Evolutionary conservation across 2,797 vertebrate species (phyloP), one percentile per base, ranked within the genome.

Genomic region (Hemibagrus guttatus): DNA sequence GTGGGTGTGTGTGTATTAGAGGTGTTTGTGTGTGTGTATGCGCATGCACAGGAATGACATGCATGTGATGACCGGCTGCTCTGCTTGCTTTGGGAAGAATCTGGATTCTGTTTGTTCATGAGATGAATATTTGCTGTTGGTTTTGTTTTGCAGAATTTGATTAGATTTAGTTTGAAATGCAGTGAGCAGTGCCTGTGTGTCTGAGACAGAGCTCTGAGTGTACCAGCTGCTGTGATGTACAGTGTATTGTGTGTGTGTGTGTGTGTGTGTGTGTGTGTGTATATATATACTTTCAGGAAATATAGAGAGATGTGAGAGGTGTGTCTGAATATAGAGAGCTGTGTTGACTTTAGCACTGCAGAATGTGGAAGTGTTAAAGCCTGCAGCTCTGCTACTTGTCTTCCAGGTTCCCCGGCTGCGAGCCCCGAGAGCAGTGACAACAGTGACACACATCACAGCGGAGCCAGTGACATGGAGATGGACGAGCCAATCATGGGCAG

Each of bases 361-460:
- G 35, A 39, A 4, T 39, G 35, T 39, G 35, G 1, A 39, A 39
- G 35, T 2, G 35, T 39, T 39, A 23, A 42, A 23, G 19, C 42
- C 23, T 63, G 11, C 2, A n/a, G 2, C 63, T 49, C 46, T 49
- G 7, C 7, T 49, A 49, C 1, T 49, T 8, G 6, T 49, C 9
- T 49, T 8, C 7, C 93, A 99, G 98, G 98, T 91, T 99, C 98
- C 3, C 97, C 98, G 12, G 97, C 97, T 2, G 98, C 96, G 85
- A 99, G 98, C 86, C 98, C 98, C 6, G 98, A 99, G 93, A 99
- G 98, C 89, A 99, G 98, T 49, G 98, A 99, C 93, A 99, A 99
- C 94, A 99, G 98, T 66, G 98, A 99, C 94, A 99, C 98, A 0
- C 98, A 99, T 91, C 98, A 98, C 92, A 99, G 98, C 83, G 98